These are phyloP conservation scores for Hypselothyrea guttata DNA, from an alignment of 2,888 invertebrate genomes.

Conservation along the genomic window DNA sequence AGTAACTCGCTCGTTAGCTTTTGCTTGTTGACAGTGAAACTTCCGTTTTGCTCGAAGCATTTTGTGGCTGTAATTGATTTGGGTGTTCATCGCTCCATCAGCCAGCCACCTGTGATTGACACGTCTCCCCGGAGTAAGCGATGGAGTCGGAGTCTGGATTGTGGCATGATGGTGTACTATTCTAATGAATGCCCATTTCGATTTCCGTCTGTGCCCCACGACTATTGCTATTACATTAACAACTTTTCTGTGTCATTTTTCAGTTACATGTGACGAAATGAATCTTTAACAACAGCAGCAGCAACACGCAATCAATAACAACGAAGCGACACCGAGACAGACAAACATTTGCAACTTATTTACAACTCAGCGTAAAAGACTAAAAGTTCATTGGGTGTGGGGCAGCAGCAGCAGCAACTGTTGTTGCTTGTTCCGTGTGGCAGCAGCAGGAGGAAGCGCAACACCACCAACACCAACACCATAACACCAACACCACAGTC, in stretches of 20 bases:
- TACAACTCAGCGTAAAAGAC: conserved; percentile 16
- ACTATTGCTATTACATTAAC: conserved; percentile 35
- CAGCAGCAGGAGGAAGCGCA: neutral
- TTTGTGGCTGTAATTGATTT: conserved; percentile 64
- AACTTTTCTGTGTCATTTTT: conserved; percentile 56
- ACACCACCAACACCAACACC: too few relatives aligned
- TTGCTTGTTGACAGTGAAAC: conserved; percentile 55
- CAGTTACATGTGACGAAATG: conserved; percentile 62
- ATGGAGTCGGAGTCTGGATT: neutral
- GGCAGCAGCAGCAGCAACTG: neutral
- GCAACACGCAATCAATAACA: conserved; percentile 39
- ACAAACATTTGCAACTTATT: neutral
- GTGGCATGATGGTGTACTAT: neutral
- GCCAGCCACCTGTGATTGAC: conserved; percentile 67
- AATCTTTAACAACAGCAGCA: conserved; percentile 53
- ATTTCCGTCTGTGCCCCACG: conserved; percentile 27
- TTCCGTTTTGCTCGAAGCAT: conserved; percentile 49
- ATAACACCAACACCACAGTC: too few relatives aligned
- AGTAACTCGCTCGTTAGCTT: too few relatives aligned
- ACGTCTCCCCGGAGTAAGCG: conserved; percentile 25
- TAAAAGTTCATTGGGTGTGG: conserved; percentile 31
- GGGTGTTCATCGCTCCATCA: conserved; percentile 8
- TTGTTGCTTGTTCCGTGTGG: neutral
- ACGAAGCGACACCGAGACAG: conserved; percentile 33
- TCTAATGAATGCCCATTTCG: conserved; percentile 53